Base-by-base conservation (phyloP, 2,113 vertebrate genomes). In the Electrona antarctica region DNA sequence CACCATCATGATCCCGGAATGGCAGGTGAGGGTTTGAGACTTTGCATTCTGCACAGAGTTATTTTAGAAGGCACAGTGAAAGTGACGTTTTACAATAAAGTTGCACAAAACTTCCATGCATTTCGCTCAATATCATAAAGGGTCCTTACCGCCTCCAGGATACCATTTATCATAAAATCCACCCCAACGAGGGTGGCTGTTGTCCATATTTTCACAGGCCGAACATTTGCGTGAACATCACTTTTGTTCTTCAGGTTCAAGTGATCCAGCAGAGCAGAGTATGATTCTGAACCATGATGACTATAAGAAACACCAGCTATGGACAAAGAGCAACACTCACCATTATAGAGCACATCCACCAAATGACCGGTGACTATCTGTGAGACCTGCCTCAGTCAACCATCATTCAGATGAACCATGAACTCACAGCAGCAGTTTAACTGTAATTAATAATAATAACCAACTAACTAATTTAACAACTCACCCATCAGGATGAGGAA, bases 121-220 rank as follows among this genome's bases (percentile, higher is more conserved):
- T 2, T 33, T 33, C 29, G 4, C 2, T 33, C 29, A 33, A 33
- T 33, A 33, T 33, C 29, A 33, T 33, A 33, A 33, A 33, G 29
- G 29, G 29, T 33, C 29, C 86, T 67, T 8, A 90, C 90, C 91
- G 94, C 88, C 0, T 88, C 73, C 15, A 94, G 78, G 73, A 95
- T 93, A 0, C 92, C 87, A 0, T 77, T 55, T 2, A 94, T 10
- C 3, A 86, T 0, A 57, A 93, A 73, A 76, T 92, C 86, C 49
- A 94, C 0, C 5, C 6, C 8, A 13, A 93, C 83, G 0, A 50
- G 3, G 9, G 93, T 70, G 0, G 78, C 10, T 0, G 71, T 69
- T 0, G 29, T 77, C 90, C 82, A 82, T 78, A 88, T 62, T 0
- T 5, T 67, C 58, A 94, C 94, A 0, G 95, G 95, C 21, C 93